A percentile compares a stretch with the other conserved stretches of the same genome.
These are phyloP conservation scores for Cyanistes caeruleus DNA, from an alignment of 2,113 vertebrate genomes.

Conservation along the genomic window DNA sequence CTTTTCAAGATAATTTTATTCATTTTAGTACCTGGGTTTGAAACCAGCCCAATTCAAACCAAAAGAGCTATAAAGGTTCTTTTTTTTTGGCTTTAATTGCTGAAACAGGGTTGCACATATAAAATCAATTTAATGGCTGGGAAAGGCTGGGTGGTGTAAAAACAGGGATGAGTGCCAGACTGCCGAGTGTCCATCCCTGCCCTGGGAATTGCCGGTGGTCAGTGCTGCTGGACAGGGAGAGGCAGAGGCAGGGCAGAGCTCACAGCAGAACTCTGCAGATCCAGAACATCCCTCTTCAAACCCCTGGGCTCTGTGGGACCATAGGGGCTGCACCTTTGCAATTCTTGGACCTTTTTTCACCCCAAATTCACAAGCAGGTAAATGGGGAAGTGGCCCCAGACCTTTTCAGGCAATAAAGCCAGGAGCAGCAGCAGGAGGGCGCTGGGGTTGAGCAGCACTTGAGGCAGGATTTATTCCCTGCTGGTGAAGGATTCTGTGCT, in stretches of 20 bases:
- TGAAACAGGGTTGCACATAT: slow-evolving; percentile 23
- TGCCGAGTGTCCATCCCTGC: not conserved
- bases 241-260: not conserved
- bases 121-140: slow-evolving; percentile 49
- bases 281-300: not conserved
- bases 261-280: not conserved
- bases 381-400: not conserved
- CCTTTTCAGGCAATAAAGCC: not conserved
- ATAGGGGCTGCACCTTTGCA: not conserved
- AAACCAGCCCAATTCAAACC: slow-evolving; percentile 59
- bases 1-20: slow-evolving; percentile 60
- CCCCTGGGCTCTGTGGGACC: not conserved
- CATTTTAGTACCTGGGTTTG: slow-evolving; percentile 64
- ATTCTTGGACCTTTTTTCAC: not conserved
- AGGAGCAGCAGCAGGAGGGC: not conserved
- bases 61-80: slow-evolving; percentile 34
- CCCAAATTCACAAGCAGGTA: not conserved
- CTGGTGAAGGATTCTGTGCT: not conserved
- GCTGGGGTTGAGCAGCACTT: not conserved
- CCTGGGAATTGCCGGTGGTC: not conserved
- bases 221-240: not conserved
- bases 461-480: not conserved
- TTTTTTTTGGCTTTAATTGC: slow-evolving; percentile 44
- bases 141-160: not conserved
- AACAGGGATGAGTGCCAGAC: not conserved